Evolutionary conservation across 2,888 invertebrate genomes (phyloP), one percentile per base, ranked within the genome.

Genomic region (Dione vanillae): DNA sequence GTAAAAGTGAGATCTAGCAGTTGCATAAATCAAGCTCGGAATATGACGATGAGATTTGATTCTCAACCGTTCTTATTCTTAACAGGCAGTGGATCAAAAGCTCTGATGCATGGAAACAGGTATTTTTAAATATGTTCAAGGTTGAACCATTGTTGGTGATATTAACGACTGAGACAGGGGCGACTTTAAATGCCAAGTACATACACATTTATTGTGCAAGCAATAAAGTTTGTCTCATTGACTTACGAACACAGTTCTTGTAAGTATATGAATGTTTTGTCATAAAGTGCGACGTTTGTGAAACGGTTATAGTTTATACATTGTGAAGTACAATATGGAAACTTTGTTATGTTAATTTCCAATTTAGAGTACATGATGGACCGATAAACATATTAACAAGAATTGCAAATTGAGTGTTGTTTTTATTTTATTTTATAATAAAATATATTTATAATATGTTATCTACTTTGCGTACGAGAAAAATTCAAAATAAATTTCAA

Each of bases 41-140:
- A 43, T 49, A 64, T 64, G 49, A 49, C 49, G 64, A 64, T 49
- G 19, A 40, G 49, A 47, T 37, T 40, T 64, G 35, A 35, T 49
- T 49, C 45, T 64, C 49, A 35, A 49, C 37, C 68, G 27, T 58
- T 49, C 51, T 40, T 65, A 51, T 67, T 64, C 67, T 54, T 67
- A 41, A 43, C 37, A 58, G 64, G n/a, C 49, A 54, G 65, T 52
- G 65, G 41, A 65, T 66, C 61, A 69, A 67, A 67, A 61, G 43
- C 41, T 61, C 35, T 52, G 27, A 52, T 61, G 41, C 59, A 62
- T 43, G 54, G 61, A 66, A 69, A 72, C 71, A 65, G 71, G 69
- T 72, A 72, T 72, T 65, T 61, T 69, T 70, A 56, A 67, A 67
- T 49, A 65, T 73, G 73, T 65, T 70, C 70, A 70, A 73, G 70